phyloP scores from a whole-genome alignment of 2,888 invertebrate genomes.

The Heteropelma amictum region DNA sequence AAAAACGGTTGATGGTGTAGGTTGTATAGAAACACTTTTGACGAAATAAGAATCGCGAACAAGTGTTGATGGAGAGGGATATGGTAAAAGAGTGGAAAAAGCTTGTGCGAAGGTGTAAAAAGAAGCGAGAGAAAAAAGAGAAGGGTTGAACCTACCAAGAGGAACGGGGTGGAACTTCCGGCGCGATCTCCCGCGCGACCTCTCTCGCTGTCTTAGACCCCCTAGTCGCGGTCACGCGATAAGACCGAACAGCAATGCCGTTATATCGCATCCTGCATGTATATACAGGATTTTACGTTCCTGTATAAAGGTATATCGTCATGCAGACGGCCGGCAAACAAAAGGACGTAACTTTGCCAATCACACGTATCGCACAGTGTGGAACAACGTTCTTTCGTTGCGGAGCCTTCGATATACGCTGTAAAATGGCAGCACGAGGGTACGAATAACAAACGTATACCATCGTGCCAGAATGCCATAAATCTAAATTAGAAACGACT shows the following conservation, averaged over 20 bases:
- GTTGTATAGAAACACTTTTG: too few relatives aligned
- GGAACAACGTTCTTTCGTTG: neutral
- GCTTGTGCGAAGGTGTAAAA: neutral
- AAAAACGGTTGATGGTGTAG: too few relatives aligned
- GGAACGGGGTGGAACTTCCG: slow-evolving; percentile 43
- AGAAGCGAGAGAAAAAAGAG: neutral
- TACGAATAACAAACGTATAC: too few relatives aligned
- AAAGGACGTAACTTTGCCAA: neutral
- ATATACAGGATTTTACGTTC: neutral
- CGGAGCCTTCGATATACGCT: too few relatives aligned
- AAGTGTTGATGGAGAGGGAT: neutral
- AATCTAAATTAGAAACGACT: slow-evolving; percentile 56
- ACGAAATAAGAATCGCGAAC: slow-evolving; percentile 21
- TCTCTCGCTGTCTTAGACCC: neutral
- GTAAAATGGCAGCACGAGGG: too few relatives aligned
- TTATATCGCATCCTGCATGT: slow-evolving; percentile 8
- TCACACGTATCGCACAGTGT: neutral
- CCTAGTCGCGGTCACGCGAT: slow-evolving; percentile 51
- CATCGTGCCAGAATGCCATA: slow-evolving; percentile 45
- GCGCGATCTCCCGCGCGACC: slow-evolving; percentile 2
- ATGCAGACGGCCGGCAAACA: neutral
- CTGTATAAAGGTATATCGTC: too few relatives aligned
- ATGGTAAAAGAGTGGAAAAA: slow-evolving; percentile 28
- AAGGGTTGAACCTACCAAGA: neutral
- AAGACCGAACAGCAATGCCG: slow-evolving; percentile 27